phyloP scores from a whole-genome alignment of 2,113 vertebrate species.

The Pimephales promelas region DNA sequence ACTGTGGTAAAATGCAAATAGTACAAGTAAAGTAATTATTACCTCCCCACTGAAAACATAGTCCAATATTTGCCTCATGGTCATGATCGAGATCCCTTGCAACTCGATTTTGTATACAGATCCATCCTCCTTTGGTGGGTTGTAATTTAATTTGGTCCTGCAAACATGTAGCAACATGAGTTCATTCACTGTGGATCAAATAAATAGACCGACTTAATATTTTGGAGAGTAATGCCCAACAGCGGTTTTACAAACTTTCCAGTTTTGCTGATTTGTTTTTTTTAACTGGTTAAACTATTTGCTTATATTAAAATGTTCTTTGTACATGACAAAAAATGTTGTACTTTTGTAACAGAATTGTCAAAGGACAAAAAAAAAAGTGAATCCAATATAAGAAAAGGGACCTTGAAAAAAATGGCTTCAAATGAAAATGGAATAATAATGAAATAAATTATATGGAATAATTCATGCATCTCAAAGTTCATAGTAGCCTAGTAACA shows the following conservation, averaged over 20 bases:
- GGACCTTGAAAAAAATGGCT: background rate
- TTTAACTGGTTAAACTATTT: background rate
- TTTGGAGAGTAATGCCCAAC: background rate
- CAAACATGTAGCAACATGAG: conserved; percentile 32
- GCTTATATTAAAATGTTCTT: background rate
- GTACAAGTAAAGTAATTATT: conserved; percentile 47
- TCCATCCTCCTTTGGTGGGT: conserved; percentile 95
- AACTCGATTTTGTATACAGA: conserved; percentile 93
- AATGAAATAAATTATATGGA: too few species aligned
- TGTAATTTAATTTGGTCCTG: conserved; percentile 97
- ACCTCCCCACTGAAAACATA: conserved; percentile 98
- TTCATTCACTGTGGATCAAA: background rate
- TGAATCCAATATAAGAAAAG: too few species aligned
- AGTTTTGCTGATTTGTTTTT: background rate
- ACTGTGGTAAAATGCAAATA: background rate
- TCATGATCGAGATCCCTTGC: conserved; percentile 91
- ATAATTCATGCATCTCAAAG: background rate
- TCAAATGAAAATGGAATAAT: background rate
- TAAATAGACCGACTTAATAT: background rate
- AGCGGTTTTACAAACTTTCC: background rate
- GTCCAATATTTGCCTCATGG: conserved; percentile 96
- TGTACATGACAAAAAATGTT: too few species aligned
- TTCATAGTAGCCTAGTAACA: background rate
- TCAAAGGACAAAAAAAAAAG: background rate
- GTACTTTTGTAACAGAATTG: background rate